Conservation (phyloP, 2,113 vertebrate genomes). For the Antechinus stuartii region DNA sequence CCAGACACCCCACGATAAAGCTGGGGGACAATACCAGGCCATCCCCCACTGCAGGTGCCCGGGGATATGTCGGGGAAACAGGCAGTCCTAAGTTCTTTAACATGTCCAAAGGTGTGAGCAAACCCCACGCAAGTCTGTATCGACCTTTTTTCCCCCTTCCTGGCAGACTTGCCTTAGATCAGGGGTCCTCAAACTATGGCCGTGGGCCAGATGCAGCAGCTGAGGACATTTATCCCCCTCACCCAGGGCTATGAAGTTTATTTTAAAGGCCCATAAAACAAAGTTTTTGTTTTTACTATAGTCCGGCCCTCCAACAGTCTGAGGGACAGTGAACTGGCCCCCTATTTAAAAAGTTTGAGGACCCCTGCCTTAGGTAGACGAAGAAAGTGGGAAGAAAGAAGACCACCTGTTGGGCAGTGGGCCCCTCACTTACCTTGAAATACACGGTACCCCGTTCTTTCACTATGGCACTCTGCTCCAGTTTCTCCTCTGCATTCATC, state of each 20-base stretch:
- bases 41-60: not conserved
- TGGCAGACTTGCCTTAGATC: too few species aligned
- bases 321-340: too few species aligned
- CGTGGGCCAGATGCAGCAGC: too few species aligned
- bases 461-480: conserved; percentile 94
- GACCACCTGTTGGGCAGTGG: not conserved
- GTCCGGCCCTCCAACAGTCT: too few species aligned
- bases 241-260: too few species aligned
- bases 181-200: too few species aligned
- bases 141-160: accelerated
- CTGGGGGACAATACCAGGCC: not conserved
- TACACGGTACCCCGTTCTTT: conserved; percentile 97
- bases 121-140: not conserved
- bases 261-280: too few species aligned
- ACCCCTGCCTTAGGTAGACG: too few species aligned
- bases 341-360: too few species aligned
- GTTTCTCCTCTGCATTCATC: conserved; percentile 94
- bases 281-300: too few species aligned
- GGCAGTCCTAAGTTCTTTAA: not conserved
- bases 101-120: not conserved
- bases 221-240: too few species aligned
- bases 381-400: not conserved
- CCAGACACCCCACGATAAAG: not conserved
- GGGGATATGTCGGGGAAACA: not conserved
- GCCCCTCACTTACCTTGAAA: conserved; percentile 90